Conservation (phyloP, 2,797 vertebrate species). For the Acrossocheilus fasciatus region DNA sequence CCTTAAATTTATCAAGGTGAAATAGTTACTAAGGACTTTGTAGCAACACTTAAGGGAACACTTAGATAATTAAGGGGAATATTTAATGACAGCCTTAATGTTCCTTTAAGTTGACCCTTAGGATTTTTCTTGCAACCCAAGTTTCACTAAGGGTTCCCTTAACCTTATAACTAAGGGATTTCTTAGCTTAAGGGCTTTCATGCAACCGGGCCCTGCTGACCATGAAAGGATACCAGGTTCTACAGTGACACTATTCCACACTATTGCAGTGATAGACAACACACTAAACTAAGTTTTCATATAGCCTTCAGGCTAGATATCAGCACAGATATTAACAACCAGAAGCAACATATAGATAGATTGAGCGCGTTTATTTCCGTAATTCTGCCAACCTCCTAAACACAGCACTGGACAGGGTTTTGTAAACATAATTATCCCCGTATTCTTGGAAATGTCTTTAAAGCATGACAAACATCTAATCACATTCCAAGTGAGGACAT, state of each 20-base stretch:
- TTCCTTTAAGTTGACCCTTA: no score
- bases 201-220: not conserved
- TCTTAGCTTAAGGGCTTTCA: no score
- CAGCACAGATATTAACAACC: not conserved
- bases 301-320: not conserved
- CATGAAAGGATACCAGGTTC: conserved; percentile 12
- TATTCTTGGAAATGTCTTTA: conserved; percentile 8
- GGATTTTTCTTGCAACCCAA: no score
- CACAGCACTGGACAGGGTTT: not conserved
- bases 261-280: not conserved
- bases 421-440: not conserved
- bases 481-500: conserved; percentile 28
- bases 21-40: no score
- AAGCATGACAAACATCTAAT: conserved; percentile 22
- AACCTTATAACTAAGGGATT: no score
- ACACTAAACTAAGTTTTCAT: not conserved
- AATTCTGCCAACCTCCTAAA: not conserved
- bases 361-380: not conserved
- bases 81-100: no score
- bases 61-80: no score
- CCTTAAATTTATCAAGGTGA: no score
- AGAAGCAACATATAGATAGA: not conserved
- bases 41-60: no score
- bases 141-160: no score
- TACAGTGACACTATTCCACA: not conserved